Evolutionary conservation across 2,797 vertebrate genomes (phyloP), one percentile per base, ranked within the genome.

Genomic region (Cuculus canorus): DNA sequence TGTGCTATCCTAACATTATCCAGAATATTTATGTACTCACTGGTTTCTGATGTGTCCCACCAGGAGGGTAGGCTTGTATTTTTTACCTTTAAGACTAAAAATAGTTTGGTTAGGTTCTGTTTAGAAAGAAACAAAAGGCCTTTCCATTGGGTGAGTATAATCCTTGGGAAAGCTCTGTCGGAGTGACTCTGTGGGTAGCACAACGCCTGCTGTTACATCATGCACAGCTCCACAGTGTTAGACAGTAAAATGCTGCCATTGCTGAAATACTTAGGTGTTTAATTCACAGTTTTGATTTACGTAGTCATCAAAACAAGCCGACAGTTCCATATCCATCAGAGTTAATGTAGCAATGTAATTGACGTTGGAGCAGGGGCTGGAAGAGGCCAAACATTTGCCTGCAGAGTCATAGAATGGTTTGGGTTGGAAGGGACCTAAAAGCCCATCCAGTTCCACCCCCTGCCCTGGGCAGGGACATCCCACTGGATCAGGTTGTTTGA

Each of bases 31-130:
- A 69, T 27, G 33, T 65, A 17, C 43, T 57, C 57, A 21, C 12
- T 11, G 11, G n/a, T 61, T 76, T 56, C 71, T 33, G 14, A 85
- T n/a, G 16, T 1, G 6, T 79, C 66, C 30, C n/a, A 37, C n/a
- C 18, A 9, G 68, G 59, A 85, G 48, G 21, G 8, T 64, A 25
- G 4, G 19, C 30, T 93, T 12, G 2, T 90, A 22, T 54, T 59
- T 76, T 64, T 91, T 59, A 64, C 70, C 64, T 76, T 76, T 45
- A 71, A 71, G 72, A 37, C 53, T 83, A 54, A 75, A 85, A 85
- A 52, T 53, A 61, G 45, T 76, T 78, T 43, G 13, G 33, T 65
- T 66, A 9, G 30, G 13, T 56, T 86, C 54, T 72, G 12, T 57
- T 88, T 13, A 22, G 54, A 33, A 68, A 87, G 33, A 75, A 75